Conservation (phyloP, 2,113 vertebrate genomes). For the Ceyx margarethae region DNA sequence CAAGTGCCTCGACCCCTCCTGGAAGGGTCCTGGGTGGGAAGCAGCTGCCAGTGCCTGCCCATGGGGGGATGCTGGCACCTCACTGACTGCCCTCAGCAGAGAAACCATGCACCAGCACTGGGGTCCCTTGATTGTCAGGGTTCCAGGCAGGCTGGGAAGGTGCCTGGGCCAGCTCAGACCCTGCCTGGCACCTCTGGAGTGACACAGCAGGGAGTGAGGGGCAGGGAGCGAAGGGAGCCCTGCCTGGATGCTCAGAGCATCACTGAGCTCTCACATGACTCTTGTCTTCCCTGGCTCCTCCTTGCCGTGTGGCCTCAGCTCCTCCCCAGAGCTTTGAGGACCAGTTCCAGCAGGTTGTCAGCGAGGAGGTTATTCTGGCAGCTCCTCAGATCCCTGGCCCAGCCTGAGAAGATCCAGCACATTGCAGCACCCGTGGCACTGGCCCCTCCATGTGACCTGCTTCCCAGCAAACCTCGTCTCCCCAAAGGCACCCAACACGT, state of each 20-base stretch:
- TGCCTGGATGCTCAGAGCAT: fast-evolving
- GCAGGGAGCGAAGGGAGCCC: fast-evolving
- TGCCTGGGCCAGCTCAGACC: neutral
- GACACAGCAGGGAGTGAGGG: fast-evolving
- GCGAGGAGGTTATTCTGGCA: neutral
- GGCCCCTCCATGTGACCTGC: neutral
- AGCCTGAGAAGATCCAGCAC: neutral
- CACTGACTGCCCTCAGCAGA: fast-evolving
- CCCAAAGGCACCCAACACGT: neutral
- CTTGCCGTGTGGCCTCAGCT: fast-evolving
- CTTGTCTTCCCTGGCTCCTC: neutral
- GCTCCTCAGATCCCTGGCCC: neutral
- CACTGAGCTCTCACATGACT: fast-evolving
- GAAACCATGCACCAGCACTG: fast-evolving
- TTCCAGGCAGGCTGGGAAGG: neutral
- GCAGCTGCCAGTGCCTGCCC: neutral
- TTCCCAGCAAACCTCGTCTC: neutral
- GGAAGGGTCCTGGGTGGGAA: neutral
- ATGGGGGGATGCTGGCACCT: fast-evolving
- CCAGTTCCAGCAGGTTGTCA: neutral
- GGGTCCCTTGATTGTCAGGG: neutral
- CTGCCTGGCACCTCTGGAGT: neutral
- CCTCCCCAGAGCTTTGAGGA: neutral
- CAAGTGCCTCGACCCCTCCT: neutral
- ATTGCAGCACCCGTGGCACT: fast-evolving